Percentiles rank a stretch among this genome's conserved stretches.
Conservation (phyloP, 1,140 invertebrate species). For the Bathynomus jamesi region DNA sequence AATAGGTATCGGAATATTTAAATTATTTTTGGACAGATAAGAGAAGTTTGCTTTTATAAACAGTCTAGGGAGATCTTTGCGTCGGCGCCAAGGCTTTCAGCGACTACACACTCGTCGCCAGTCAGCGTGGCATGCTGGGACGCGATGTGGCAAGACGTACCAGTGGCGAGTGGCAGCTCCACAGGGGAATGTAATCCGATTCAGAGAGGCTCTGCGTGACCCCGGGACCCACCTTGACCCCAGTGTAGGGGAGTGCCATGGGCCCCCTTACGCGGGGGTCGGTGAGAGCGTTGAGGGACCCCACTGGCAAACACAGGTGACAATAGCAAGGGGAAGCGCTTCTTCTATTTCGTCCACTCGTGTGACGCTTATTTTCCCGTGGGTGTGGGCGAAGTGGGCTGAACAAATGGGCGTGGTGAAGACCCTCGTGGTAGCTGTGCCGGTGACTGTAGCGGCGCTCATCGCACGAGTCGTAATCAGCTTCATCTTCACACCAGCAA, state of each 20-base stretch:
- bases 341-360: constrained; percentile 15
- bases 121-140: no score
- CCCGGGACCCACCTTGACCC: constrained; percentile 26
- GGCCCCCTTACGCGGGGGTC: constrained; percentile 15
- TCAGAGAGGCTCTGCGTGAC: constrained; percentile 19
- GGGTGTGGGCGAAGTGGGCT: constrained; percentile 2
- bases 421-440: constrained; percentile 29
- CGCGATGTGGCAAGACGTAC: constrained; percentile 14
- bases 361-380: constrained; percentile 2
- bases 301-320: constrained; percentile 9
- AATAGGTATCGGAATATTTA: no score
- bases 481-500: constrained; percentile 27
- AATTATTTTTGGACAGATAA: no score
- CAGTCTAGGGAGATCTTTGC: no score
- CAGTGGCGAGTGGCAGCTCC: constrained; percentile 30
- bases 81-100: no score
- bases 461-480: constrained; percentile 24
- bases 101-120: no score
- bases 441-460: constrained; percentile 23
- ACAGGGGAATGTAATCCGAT: constrained; percentile 27
- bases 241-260: constrained; percentile 21
- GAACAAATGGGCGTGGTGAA: constrained; percentile 24
- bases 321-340: constrained; percentile 23
- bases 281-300: neutral
- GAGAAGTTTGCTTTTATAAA: no score